phyloP scores from a whole-genome alignment of 2,113 vertebrate species.

The Ophiodon elongatus region DNA sequence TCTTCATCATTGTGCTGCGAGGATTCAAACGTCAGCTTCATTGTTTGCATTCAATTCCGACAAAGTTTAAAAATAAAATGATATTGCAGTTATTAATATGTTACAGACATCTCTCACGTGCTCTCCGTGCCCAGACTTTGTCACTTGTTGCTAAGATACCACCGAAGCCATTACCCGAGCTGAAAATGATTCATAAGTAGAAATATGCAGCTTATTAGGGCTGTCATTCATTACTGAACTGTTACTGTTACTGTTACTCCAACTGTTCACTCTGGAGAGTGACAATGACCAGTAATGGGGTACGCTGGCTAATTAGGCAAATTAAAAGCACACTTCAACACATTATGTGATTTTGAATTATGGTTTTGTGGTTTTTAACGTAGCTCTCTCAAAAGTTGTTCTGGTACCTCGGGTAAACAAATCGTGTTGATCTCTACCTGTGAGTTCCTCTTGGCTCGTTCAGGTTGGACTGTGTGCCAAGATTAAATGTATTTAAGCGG shows the following conservation, averaged over 20 bases:
- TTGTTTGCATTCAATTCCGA: neutral
- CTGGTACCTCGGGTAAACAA: neutral
- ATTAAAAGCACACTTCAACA: neutral
- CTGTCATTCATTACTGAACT: conserved; percentile 18
- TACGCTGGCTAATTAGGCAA: neutral
- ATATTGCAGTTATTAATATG: neutral
- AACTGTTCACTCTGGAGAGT: neutral
- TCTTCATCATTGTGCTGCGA: neutral
- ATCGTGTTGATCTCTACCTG: too few relatives aligned
- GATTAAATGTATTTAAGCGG: neutral
- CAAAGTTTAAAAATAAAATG: neutral
- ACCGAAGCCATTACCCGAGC: conserved; percentile 32
- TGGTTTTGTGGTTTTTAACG: neutral
- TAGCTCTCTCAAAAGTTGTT: neutral
- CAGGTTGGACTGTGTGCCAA: neutral
- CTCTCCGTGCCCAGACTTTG: neutral
- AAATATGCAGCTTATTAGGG: conserved; percentile 17
- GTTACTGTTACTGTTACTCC: too few relatives aligned
- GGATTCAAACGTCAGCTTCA: neutral
- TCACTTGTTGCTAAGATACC: conserved; percentile 69
- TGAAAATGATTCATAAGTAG: conserved; percentile 1
- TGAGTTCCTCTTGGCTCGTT: neutral
- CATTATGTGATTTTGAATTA: neutral
- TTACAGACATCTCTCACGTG: neutral
- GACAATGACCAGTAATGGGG: neutral